Base-by-base conservation (phyloP, 2,113 vertebrate species). In the Trogon surrucura region DNA sequence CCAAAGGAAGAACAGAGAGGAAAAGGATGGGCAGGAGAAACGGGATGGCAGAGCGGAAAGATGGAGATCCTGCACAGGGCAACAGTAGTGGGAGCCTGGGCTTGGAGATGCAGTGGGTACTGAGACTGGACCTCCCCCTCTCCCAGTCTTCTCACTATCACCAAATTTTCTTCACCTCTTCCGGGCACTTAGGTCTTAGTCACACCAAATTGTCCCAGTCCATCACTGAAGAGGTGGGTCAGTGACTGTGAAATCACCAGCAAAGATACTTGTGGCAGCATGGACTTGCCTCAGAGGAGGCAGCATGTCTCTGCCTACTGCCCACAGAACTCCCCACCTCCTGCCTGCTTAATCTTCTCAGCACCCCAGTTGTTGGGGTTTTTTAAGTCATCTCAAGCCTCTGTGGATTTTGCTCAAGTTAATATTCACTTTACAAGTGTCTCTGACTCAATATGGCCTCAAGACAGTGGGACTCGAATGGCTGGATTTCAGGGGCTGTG, bases 251-350 rank as follows among this genome's bases (percentile, higher is more conserved):
- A 34, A 75, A 16, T 12, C 54, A 64, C 57, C 60, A 62, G 36
- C 50, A 71, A 26, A 32, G 13, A 3, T 5, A 3, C 5, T 29
- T 38, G 29, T n/a, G 58, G 44, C 36, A 22, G 3, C 2, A 7
- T 1, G 0, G 3, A 2, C 64, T 45, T 3, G 1, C 11, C 41
- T 16, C 17, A 16, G 0, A 2, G 23, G 26, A 57, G 44, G 18
- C 71, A 60, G 38, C 71, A 16, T 36, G 30, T 6, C 53, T 29
- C 80, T 57, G 34, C 38, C 32, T 32, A 13, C 65, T 87, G 38
- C 56, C 50, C 6, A 1, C 1, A 2, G 54, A 34, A 34, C 1
- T 7, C 45, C 45, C 19, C 41, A 25, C 16, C 36, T 72, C 54
- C 64, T 53, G 16, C 48, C 47, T 41, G 53, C 20, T 70, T 29